Base-by-base conservation (phyloP, 2,888 invertebrate species). In the Orgyia antiqua region DNA sequence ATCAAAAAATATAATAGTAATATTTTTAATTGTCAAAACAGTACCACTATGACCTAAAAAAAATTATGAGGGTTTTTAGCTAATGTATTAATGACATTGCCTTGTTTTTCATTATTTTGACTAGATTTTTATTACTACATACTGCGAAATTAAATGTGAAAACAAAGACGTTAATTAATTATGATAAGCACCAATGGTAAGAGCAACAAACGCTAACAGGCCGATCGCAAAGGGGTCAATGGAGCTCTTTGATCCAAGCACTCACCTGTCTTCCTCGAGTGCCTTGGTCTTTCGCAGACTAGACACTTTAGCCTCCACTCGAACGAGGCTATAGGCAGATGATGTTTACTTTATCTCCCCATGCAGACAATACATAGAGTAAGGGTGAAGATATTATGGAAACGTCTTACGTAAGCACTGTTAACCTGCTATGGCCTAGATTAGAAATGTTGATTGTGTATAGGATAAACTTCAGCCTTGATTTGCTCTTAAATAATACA, bases 161-260 rank as follows among this genome's bases (percentile, higher is more conserved):
- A n/a, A n/a, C n/a, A n/a, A n/a, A n/a, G n/a, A n/a, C n/a, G n/a
- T n/a, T n/a, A n/a, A n/a, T n/a, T n/a, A n/a, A n/a, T n/a, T n/a
- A n/a, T n/a, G n/a, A n/a, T n/a, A n/a, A n/a, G n/a, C n/a, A n/a
- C n/a, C n/a, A n/a, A 21, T 64, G 40, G 71, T 69, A 70, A 47
- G 41, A 30, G 51, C 45, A 41, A 44, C 46, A 47, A 68, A 68
- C 54, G 60, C 60, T 59, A 72, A 66, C 66, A 59, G 50, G 42
- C 53, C 55, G 38, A 47, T 65, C 61, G 58, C 69, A 77, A 78
- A 60, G 65, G 68, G 82, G 78, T 83, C 82, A 80, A 82, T 77
- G 71, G 64, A 64, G 69, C 71, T 64, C 78, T 83, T 84, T 83
- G 82, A 83, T 78, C 73, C 64, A 61, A 55, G 57, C 73, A 52